Evolutionary conservation across 2,797 vertebrate species (phyloP).

Genomic region (Notamacropus eugenii): DNA sequence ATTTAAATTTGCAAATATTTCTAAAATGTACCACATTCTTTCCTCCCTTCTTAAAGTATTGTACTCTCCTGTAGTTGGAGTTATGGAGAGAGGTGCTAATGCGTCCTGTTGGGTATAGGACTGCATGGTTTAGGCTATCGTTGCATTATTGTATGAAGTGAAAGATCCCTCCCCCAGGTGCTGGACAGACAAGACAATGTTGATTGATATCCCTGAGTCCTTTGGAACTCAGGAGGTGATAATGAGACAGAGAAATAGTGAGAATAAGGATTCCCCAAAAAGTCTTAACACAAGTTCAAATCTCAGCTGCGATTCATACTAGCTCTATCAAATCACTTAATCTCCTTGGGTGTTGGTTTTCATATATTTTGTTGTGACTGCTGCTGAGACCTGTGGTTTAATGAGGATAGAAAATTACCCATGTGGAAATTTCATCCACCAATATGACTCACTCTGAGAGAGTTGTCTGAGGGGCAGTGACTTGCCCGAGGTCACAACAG

Average conservation of each 20-base stretch:
- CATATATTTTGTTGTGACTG: not conserved
- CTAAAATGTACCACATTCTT: not conserved
- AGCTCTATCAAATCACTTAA: not conserved
- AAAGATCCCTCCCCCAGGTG: not conserved
- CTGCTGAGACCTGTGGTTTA: not conserved
- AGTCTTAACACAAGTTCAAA: not conserved
- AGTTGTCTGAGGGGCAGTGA: not conserved
- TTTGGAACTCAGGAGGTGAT: not conserved
- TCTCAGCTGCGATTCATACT: not conserved
- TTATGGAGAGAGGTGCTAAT: not conserved
- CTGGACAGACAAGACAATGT: not conserved
- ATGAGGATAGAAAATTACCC: not conserved
- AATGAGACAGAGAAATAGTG: not conserved
- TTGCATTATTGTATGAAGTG: not conserved
- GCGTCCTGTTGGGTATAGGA: not conserved
- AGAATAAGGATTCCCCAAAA: not conserved
- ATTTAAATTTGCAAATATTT: slow-evolving; percentile 7
- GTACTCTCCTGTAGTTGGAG: not conserved
- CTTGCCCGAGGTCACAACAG: not conserved
- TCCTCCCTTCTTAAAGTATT: slow-evolving; percentile 10
- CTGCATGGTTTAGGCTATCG: slow-evolving; percentile 20
- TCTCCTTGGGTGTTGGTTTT: not conserved
- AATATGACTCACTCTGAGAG: not conserved
- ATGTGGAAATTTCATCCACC: not conserved
- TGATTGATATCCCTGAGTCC: not conserved